A percentile compares a stretch with the other conserved stretches of the same genome.
phyloP scores from a whole-genome alignment of 2,797 vertebrate species.

The Adelosebastes latens region DNA sequence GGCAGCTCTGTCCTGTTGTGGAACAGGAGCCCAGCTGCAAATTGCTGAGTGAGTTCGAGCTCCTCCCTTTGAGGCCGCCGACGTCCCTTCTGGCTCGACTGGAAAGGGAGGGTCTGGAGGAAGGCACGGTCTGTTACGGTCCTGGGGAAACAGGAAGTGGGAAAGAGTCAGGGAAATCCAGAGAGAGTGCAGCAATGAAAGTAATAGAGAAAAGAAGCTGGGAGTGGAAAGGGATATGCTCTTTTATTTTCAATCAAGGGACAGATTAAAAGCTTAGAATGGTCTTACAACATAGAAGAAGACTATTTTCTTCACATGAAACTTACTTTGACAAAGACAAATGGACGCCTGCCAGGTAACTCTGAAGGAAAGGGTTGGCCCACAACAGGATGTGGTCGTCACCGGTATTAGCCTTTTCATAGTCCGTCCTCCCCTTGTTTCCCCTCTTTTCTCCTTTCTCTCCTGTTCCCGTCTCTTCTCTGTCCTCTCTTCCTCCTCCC shows the following conservation, averaged over 20 bases:
- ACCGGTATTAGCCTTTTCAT: neutral
- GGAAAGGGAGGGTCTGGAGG: conserved; percentile 76
- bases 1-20: conserved; percentile 62
- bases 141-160: conserved; percentile 40
- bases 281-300: neutral
- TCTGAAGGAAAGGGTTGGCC: conserved; percentile 86
- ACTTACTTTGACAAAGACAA: conserved; percentile 79
- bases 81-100: conserved; percentile 78
- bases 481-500: conserved; percentile 31
- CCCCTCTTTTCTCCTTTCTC: conserved; percentile 12
- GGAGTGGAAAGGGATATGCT: neutral
- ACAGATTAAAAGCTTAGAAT: neutral
- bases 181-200: neutral
- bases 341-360: conserved; percentile 86
- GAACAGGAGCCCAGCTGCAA: conserved; percentile 87
- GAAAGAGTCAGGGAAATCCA: neutral
- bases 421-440: neutral
- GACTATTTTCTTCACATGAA: neutral
- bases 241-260: conserved; percentile 13
- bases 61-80: conserved; percentile 86
- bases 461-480: neutral
- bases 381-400: conserved; percentile 69
- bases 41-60: conserved; percentile 85
- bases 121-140: conserved; percentile 66
- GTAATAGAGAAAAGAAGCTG: neutral